Evolutionary conservation across 2,888 invertebrate genomes (phyloP).

Genomic region (Eupithecia dodoneata): DNA sequence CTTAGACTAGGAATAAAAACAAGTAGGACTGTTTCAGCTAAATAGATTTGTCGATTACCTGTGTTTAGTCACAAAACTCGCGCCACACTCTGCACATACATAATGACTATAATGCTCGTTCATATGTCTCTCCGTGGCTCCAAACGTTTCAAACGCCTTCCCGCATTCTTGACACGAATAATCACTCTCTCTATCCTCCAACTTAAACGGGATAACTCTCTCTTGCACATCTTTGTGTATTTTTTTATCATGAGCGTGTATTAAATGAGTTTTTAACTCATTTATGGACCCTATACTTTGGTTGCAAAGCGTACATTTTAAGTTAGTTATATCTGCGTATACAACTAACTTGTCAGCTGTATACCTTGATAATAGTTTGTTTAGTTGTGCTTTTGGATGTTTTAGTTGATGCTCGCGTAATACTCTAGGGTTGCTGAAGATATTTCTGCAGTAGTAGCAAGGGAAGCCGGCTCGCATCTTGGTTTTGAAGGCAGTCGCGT

Average conservation of each 20-base stretch:
- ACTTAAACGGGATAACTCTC: constrained; percentile 54
- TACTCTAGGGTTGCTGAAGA: constrained; percentile 45
- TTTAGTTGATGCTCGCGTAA: constrained; percentile 45
- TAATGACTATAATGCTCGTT: constrained; percentile 74
- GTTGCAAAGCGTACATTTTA: constrained; percentile 53
- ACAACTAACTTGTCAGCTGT: constrained; percentile 51
- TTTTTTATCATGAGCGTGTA: constrained; percentile 45
- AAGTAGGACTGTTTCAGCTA: too few relatives aligned
- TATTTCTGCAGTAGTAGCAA: constrained; percentile 54
- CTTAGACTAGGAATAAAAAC: too few relatives aligned
- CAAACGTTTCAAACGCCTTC: constrained; percentile 71
- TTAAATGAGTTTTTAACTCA: constrained; percentile 51
- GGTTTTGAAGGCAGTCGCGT: constrained; percentile 54
- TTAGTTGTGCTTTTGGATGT: constrained; percentile 34
- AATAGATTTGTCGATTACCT: constrained; percentile 39
- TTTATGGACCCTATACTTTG: constrained; percentile 41
- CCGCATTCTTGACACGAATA: constrained; percentile 62
- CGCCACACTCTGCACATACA: constrained; percentile 70
- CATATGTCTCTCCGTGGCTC: constrained; percentile 75
- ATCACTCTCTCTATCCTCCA: constrained; percentile 39
- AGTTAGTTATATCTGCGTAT: constrained; percentile 53
- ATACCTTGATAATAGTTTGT: constrained; percentile 46
- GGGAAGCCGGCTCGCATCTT: constrained; percentile 53
- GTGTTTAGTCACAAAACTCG: constrained; percentile 64
- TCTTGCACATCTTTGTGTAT: constrained; percentile 49